Evolutionary conservation across 2,888 invertebrate genomes (phyloP).

Genomic region (Acronicta aceris): DNA sequence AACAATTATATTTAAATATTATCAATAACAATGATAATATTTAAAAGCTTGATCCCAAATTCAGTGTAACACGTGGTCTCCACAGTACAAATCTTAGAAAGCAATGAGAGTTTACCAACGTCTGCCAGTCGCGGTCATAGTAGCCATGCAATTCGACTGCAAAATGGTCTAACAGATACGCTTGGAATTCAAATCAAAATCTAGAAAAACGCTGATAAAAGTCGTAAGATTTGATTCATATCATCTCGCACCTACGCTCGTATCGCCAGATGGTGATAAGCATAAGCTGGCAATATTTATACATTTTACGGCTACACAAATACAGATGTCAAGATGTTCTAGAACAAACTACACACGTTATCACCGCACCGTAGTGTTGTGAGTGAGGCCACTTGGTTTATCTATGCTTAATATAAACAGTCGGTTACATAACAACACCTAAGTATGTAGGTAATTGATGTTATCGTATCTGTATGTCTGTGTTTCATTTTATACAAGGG

Average conservation of each 20-base stretch:
- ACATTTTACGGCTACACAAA: slow-evolving; percentile 33
- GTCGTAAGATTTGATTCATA: neutral
- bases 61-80: too few relatives aligned
- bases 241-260: neutral
- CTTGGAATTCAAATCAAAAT: neutral
- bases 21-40: too few relatives aligned
- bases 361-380: slow-evolving; percentile 31
- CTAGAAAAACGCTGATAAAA: neutral
- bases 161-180: too few relatives aligned
- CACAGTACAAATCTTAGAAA: neutral
- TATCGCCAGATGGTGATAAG: slow-evolving; percentile 32
- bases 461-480: slow-evolving; percentile 39
- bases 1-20: too few relatives aligned
- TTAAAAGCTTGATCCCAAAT: too few relatives aligned
- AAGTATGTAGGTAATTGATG: slow-evolving; percentile 33
- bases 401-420: slow-evolving; percentile 41
- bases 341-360: slow-evolving; percentile 48
- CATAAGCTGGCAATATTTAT: slow-evolving; percentile 35
- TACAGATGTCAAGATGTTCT: slow-evolving; percentile 45
- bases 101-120: neutral
- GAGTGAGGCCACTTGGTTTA: slow-evolving; percentile 43
- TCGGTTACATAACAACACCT: slow-evolving; percentile 45
- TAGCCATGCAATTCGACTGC: too few relatives aligned
- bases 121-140: neutral
- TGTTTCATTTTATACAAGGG: slow-evolving; percentile 39